A percentile compares a stretch with the other conserved stretches of the same genome.
phyloP scores from a whole-genome alignment of 2,888 invertebrate genomes.

The Tubulanus polymorphus region DNA sequence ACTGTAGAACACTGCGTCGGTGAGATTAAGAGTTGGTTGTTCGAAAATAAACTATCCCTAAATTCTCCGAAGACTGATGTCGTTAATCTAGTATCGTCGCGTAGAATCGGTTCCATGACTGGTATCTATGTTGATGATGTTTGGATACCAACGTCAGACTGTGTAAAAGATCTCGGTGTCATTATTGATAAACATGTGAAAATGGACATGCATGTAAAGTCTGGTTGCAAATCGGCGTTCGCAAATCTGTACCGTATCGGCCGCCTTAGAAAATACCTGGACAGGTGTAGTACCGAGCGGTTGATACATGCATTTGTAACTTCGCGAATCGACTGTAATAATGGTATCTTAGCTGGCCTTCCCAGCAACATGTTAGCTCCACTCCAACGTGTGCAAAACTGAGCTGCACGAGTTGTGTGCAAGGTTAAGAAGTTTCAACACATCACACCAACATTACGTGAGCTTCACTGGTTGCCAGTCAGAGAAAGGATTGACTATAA shows the following conservation, averaged over 20 bases:
- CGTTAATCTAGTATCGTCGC: too few relatives aligned
- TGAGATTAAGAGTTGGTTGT: conserved; percentile 12
- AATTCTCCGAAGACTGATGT: background rate
- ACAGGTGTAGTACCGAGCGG: background rate
- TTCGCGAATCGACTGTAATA: background rate
- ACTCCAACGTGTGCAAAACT: background rate
- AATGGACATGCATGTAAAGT: background rate
- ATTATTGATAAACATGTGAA: background rate
- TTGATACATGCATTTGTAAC: background rate
- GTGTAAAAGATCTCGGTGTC: background rate
- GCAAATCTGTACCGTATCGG: background rate
- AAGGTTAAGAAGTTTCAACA: background rate
- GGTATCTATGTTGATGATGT: too few relatives aligned
- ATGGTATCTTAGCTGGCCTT: background rate
- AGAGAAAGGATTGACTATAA: background rate
- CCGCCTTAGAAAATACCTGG: background rate
- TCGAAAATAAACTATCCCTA: background rate
- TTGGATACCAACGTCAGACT: too few relatives aligned
- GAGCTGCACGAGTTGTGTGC: background rate
- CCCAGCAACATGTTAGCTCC: background rate
- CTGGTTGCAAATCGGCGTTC: background rate
- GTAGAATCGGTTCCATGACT: too few relatives aligned
- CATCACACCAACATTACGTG: background rate
- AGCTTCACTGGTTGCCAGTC: background rate
- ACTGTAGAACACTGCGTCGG: conserved; percentile 16